Evolutionary conservation across 2,797 vertebrate genomes (phyloP).

Genomic region (Semotilus atromaculatus): DNA sequence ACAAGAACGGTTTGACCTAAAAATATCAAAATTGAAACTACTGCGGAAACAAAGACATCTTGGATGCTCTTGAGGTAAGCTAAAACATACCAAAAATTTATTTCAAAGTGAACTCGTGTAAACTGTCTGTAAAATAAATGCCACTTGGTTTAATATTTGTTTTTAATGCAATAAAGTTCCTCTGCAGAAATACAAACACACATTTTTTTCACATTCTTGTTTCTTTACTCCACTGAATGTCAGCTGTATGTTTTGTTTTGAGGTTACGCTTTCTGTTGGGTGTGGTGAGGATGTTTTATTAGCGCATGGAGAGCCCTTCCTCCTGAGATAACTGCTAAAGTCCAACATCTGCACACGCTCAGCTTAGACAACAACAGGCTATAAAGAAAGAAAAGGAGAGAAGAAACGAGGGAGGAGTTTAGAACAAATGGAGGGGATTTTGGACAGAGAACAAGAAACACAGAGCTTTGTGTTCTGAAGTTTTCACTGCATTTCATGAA

Average conservation of each 20-base stretch:
- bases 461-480: slow-evolving; percentile 48
- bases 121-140: not conserved
- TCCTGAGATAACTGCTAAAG: slow-evolving; percentile 68
- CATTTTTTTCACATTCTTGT: not conserved
- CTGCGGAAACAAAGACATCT: no score
- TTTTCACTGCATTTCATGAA: slow-evolving; percentile 20
- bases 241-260: slow-evolving; percentile 51
- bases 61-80: no score
- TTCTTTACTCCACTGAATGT: slow-evolving; percentile 16
- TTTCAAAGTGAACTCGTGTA: no score
- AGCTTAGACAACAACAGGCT: slow-evolving; percentile 63
- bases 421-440: slow-evolving; percentile 49
- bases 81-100: no score
- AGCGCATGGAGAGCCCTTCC: slow-evolving; percentile 71
- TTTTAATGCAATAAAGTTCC: not conserved
- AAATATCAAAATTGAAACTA: no score
- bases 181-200: not conserved
- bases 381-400: slow-evolving; percentile 43
- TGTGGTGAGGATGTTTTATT: slow-evolving; percentile 68
- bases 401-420: slow-evolving; percentile 48
- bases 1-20: no score
- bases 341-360: slow-evolving; percentile 72
- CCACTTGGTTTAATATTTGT: not conserved
- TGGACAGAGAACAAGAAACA: slow-evolving; percentile 30
- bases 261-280: slow-evolving; percentile 59